These are phyloP conservation scores for Drosophila aff. DNA, from an alignment of 1,140 invertebrate species.

Conservation along the genomic window DNA sequence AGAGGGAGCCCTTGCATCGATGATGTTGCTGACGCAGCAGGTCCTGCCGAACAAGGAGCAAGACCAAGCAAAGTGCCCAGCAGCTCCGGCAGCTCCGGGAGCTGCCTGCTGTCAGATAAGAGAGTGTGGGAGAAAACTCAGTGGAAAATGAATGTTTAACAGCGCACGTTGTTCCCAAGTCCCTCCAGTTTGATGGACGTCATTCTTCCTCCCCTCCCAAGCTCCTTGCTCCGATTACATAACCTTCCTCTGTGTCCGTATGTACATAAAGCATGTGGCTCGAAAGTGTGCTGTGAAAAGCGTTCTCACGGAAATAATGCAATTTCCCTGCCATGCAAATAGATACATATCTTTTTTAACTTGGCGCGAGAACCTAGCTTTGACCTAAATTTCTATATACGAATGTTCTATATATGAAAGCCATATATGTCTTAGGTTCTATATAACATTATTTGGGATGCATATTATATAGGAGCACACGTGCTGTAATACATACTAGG, in stretches of 20 bases:
- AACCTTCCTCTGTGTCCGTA: slow-evolving; percentile 16
- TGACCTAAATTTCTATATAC: slow-evolving; percentile 67
- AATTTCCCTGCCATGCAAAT: slow-evolving; percentile 41
- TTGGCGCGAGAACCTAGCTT: slow-evolving; percentile 28
- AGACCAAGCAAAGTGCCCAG: slow-evolving; percentile 10
- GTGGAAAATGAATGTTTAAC: slow-evolving; percentile 35
- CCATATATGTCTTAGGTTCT: slow-evolving; percentile 10
- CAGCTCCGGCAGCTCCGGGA: slow-evolving; percentile 11
- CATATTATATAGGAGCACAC: background rate
- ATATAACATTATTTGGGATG: background rate
- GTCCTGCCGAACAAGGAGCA: slow-evolving; percentile 23
- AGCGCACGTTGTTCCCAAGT: slow-evolving; percentile 52
- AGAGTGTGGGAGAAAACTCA: slow-evolving; percentile 11
- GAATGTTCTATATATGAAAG: slow-evolving; percentile 1
- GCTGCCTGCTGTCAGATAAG: slow-evolving; percentile 70
- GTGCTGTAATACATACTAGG: background rate
- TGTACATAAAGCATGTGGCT: slow-evolving; percentile 9
- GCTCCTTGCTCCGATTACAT: slow-evolving; percentile 45
- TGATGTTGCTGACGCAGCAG: slow-evolving; percentile 30
- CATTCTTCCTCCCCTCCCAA: background rate
- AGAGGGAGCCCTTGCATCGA: slow-evolving; percentile 16
- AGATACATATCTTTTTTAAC: slow-evolving; percentile 27
- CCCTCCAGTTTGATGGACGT: slow-evolving; percentile 53
- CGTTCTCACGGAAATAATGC: slow-evolving; percentile 58
- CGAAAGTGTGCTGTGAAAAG: slow-evolving; percentile 69